Conservation (phyloP, 2,888 invertebrate species). For the Calliphora vomitoria region DNA sequence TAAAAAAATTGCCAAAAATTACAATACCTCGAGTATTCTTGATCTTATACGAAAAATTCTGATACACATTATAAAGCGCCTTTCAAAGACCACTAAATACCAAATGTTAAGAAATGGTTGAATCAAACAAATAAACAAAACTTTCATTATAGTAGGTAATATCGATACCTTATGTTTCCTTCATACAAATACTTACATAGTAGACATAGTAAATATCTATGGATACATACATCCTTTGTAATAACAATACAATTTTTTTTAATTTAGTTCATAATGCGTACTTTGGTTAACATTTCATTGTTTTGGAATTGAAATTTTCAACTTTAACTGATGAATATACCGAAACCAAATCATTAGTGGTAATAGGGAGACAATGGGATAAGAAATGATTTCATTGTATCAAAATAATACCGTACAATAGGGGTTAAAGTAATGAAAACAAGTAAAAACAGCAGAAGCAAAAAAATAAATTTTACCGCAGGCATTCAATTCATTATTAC, state of each 20-base stretch:
- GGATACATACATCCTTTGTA: neutral
- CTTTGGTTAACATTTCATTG: constrained; percentile 2
- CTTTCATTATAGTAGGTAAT: too few relatives aligned
- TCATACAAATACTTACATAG: too few relatives aligned
- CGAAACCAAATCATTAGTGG: constrained; percentile 47
- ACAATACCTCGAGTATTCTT: too few relatives aligned
- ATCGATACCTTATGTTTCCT: too few relatives aligned
- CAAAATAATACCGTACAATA: constrained; percentile 44
- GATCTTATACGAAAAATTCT: too few relatives aligned
- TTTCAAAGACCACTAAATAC: too few relatives aligned
- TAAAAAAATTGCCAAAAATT: too few relatives aligned
- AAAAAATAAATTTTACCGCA: constrained; percentile 16
- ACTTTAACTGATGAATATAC: constrained; percentile 39
- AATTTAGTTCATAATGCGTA: neutral
- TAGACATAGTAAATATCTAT: neutral
- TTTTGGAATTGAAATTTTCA: constrained; percentile 23
- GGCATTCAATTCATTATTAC: constrained; percentile 40
- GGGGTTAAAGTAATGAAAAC: constrained; percentile 37
- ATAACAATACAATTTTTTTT: too few relatives aligned
- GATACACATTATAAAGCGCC: too few relatives aligned
- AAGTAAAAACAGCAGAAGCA: neutral
- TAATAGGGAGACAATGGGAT: constrained; percentile 48
- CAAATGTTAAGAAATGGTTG: too few relatives aligned
- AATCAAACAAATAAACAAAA: too few relatives aligned
- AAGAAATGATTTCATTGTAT: constrained; percentile 45